phyloP scores from a whole-genome alignment of 2,113 vertebrate species.

The Calypte anna region DNA sequence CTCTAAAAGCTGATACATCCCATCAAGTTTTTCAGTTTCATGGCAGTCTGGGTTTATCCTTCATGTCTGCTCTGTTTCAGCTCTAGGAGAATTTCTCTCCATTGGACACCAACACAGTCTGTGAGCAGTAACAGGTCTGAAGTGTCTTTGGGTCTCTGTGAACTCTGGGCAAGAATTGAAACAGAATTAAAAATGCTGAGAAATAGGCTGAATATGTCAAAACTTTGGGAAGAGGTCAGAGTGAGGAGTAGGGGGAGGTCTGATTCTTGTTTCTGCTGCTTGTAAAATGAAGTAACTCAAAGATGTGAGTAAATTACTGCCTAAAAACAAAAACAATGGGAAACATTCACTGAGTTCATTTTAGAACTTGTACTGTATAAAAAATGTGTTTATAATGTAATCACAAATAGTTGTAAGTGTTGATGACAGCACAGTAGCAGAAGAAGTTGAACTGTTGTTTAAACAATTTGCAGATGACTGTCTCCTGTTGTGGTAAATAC shows the following conservation, averaged over 20 bases:
- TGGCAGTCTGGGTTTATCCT: background rate
- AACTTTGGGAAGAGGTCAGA: background rate
- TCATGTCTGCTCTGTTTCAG: background rate
- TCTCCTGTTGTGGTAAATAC: background rate
- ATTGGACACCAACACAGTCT: background rate
- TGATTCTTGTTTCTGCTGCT: background rate
- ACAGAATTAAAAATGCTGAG: background rate
- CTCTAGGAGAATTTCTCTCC: background rate
- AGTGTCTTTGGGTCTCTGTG: background rate
- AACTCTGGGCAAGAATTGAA: background rate
- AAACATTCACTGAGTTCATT: background rate
- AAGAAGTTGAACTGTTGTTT: background rate
- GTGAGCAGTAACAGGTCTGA: background rate
- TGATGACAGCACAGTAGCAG: background rate
- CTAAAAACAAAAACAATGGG: background rate
- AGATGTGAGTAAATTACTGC: background rate
- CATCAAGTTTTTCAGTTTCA: background rate
- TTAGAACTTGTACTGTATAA: background rate
- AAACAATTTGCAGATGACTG: background rate
- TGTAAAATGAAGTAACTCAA: background rate
- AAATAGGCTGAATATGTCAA: background rate
- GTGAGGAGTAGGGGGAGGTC: background rate
- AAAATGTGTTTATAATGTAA: background rate
- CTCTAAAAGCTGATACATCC: background rate
- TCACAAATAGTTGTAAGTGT: background rate